Base-by-base conservation (phyloP, 1,140 invertebrate genomes). In the Amphibalanus amphitrite region DNA sequence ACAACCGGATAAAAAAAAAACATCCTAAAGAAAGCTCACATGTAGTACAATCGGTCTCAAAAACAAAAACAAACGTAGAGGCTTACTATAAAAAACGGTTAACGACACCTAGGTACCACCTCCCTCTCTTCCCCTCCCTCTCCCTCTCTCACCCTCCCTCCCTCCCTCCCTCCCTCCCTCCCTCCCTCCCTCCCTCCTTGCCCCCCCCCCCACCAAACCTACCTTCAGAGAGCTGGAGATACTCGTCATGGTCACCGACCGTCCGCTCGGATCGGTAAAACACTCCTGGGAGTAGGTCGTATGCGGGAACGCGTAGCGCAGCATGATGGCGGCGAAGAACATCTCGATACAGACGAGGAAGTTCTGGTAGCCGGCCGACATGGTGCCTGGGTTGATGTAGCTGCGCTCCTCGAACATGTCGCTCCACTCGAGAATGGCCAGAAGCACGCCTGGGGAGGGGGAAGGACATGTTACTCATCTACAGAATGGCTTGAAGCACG, bases 271-370 rank as follows among this genome's bases (percentile, higher is more conserved):
- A 78, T 92, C 89, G 29, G 87, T 87, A 76, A 87, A 85, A 76
- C 87, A 89, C 76, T 89, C 89, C 70, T 78, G 77, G 25, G 77
- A 76, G 73, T 83, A 82, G 15, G 84, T 80, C 81, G 77, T 74
- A 69, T 79, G 76, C 1, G 95, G 95, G 84, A 99, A 99, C 30
- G 97, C 97, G 82, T 97, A 98, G 67, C 95, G 87, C 73, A 99
- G 83, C 25, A 95, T 95, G 71, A 99, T 85, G 23, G 95, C 91
- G 29, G 97, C 97, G 77, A 95, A 93, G 76, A 98, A 86, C 97
- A 99, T 99, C 85, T 99, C 97, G 77, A 99, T 91, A 79, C 97
- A 99, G 81, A 99, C 97, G 75, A 99, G 86, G 82, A 99, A 98
- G 82, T 99, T 99, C 83, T 99, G 97, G 82, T 97, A 99, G 70